These are phyloP conservation scores for Hippotragus niger DNA, from an alignment of 2,113 vertebrate genomes.

Conservation along the genomic window DNA sequence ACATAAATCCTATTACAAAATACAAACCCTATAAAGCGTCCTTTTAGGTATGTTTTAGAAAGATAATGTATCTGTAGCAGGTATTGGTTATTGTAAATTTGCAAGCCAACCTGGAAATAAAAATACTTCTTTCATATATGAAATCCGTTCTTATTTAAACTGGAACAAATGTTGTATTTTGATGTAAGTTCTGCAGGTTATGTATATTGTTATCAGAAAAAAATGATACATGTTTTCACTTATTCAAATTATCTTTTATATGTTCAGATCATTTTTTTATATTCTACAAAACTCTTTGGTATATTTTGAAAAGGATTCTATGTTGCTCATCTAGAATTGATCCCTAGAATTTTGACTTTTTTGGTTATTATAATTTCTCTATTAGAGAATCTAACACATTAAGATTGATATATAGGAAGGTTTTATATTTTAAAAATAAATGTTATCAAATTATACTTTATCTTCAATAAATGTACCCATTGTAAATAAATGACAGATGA, in stretches of 20 bases:
- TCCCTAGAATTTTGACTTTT: background rate
- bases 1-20: background rate
- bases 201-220: background rate
- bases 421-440: background rate
- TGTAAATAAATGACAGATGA: background rate
- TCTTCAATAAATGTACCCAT: background rate
- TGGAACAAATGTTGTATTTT: background rate
- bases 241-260: background rate
- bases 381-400: background rate
- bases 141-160: background rate
- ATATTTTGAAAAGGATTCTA: background rate
- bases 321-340: background rate
- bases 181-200: background rate
- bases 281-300: background rate
- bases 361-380: background rate
- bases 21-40: background rate
- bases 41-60: background rate
- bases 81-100: background rate
- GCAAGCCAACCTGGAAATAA: background rate
- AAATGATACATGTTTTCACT: background rate
- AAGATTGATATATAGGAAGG: background rate
- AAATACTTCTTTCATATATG: background rate
- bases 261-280: background rate
- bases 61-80: background rate
- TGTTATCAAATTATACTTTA: background rate